Conservation (phyloP, 2,797 vertebrate genomes). For the Leucoraja ocellata region DNA sequence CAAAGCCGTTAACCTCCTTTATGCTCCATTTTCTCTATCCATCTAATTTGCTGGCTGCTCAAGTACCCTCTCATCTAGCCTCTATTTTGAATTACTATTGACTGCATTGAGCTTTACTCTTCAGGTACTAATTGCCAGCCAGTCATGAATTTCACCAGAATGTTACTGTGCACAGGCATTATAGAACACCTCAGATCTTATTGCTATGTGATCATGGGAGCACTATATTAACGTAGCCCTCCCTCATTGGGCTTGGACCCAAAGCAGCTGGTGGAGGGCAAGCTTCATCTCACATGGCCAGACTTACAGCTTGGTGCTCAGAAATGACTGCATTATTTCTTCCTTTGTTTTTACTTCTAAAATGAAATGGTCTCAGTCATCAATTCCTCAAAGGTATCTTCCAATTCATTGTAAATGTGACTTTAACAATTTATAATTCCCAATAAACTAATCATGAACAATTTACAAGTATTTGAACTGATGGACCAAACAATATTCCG, state of each 20-base stretch:
- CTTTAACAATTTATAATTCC: neutral
- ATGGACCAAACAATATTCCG: neutral
- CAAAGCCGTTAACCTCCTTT: neutral
- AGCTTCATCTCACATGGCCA: neutral
- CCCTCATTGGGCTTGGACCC: neutral
- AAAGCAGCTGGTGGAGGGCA: neutral
- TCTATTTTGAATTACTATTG: neutral
- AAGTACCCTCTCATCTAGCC: neutral
- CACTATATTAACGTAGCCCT: neutral
- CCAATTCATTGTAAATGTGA: neutral
- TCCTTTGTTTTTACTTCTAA: neutral
- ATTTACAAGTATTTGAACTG: neutral
- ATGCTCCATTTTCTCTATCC: neutral
- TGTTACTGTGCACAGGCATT: neutral
- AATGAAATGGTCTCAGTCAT: neutral
- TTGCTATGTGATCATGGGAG: neutral
- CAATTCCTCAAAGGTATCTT: neutral
- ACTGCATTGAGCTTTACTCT: neutral
- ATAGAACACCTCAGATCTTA: neutral
- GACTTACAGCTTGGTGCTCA: neutral
- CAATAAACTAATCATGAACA: neutral
- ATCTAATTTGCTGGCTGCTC: neutral
- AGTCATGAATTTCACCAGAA: neutral
- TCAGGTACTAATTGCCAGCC: neutral
- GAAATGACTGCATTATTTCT: neutral